These are phyloP conservation scores for Cirrhinus mrigala DNA, from an alignment of 2,797 vertebrate genomes.

Conservation along the genomic window DNA sequence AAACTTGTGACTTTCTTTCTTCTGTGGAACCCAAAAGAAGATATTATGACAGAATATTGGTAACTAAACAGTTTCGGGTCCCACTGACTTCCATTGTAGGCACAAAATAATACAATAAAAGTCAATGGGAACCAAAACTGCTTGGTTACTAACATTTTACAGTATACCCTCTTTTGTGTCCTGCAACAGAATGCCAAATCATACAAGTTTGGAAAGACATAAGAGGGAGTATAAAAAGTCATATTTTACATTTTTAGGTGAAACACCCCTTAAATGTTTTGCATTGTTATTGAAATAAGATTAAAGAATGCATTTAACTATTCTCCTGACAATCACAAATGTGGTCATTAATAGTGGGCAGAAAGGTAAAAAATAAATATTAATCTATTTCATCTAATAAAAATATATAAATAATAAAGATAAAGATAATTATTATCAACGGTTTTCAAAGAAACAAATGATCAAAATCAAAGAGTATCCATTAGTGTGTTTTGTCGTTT, in stretches of 20 bases:
- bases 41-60: neutral
- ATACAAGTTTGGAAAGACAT: neutral
- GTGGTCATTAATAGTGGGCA: neutral
- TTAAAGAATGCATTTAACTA: neutral
- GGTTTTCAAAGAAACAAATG: neutral
- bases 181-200: neutral
- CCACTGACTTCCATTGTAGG: neutral
- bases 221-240: neutral
- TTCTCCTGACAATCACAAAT: neutral
- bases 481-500: neutral
- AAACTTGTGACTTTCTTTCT: neutral
- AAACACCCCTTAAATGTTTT: neutral
- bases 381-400: neutral
- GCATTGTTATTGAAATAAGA: neutral
- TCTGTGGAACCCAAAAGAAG: neutral
- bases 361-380: neutral
- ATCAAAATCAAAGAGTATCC: neutral
- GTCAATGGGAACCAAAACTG: neutral
- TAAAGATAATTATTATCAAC: neutral
- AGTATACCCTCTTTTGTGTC: neutral
- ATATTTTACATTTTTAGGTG: neutral
- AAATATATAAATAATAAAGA: neutral
- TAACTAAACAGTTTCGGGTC: neutral
- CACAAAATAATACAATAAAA: neutral
- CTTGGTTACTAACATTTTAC: neutral